Conservation (phyloP, 2,797 vertebrate species). For the Pangasius sanitwongsei region DNA sequence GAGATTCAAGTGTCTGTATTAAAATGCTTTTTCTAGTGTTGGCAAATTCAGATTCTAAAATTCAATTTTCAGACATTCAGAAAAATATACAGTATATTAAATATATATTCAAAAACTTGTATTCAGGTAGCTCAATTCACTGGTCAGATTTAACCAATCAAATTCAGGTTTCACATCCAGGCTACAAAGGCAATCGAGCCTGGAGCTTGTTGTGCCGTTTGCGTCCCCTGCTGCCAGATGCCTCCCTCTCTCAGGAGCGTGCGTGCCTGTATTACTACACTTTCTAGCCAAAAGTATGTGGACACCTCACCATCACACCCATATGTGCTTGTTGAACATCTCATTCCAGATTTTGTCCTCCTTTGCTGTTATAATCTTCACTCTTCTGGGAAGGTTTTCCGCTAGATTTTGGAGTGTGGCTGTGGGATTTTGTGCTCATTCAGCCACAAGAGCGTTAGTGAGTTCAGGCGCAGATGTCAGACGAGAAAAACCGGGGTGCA, state of each 20-base stretch:
- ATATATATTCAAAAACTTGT: neutral
- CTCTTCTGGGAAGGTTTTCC: neutral
- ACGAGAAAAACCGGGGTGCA: neutral
- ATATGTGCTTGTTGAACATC: neutral
- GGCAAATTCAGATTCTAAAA: neutral
- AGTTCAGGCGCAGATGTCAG: neutral
- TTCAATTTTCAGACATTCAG: neutral
- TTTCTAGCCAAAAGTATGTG: neutral
- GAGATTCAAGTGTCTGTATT: neutral
- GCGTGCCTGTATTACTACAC: neutral
- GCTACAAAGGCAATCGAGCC: neutral
- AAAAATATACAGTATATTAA: no score
- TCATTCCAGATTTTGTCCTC: neutral
- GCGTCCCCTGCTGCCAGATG: neutral
- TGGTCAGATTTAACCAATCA: neutral
- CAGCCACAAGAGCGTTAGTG: neutral
- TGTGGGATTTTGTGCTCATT: neutral
- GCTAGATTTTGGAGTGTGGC: neutral
- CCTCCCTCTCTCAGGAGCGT: neutral
- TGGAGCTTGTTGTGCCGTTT: neutral
- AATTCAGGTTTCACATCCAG: neutral
- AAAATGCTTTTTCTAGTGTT: neutral
- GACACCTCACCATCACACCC: neutral
- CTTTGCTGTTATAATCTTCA: neutral
- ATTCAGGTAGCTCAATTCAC: neutral